Conservation (phyloP, 2,797 vertebrate genomes). For the Tokudaia muenninki region DNA sequence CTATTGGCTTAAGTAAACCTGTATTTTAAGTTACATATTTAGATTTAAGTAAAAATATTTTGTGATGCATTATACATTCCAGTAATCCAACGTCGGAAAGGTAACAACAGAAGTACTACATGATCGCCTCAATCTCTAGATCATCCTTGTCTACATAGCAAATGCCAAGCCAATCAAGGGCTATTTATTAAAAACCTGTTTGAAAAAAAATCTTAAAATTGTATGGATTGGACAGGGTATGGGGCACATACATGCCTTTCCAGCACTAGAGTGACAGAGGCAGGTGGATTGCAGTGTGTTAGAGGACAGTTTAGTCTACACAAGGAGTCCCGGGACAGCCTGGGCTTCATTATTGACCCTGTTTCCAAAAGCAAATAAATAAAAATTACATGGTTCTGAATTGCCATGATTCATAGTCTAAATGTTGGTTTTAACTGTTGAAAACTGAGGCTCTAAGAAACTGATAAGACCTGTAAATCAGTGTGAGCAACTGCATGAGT, state of each 20-base stretch:
- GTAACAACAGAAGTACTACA: background rate
- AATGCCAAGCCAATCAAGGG: background rate
- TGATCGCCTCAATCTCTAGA: background rate
- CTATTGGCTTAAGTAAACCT: constrained; percentile 35
- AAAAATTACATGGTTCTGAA: background rate
- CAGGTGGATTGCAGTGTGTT: background rate
- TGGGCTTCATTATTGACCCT: background rate
- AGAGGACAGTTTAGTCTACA: background rate
- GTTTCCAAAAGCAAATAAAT: background rate
- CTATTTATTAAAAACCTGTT: background rate
- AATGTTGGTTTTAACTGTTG: background rate
- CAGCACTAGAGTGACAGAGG: background rate
- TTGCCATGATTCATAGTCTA: background rate
- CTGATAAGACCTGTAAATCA: background rate
- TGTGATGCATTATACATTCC: background rate
- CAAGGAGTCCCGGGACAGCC: background rate
- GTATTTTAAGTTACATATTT: background rate
- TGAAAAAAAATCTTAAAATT: background rate
- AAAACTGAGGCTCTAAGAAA: background rate
- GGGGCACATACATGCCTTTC: background rate
- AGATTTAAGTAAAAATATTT: background rate
- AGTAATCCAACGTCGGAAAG: background rate
- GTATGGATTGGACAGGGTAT: background rate
- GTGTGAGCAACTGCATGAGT: background rate
- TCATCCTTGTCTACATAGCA: background rate